Percentiles rank a stretch among this genome's conserved stretches.
Conservation (phyloP, 2,113 vertebrate genomes). For the Actenoides lindsayi region DNA sequence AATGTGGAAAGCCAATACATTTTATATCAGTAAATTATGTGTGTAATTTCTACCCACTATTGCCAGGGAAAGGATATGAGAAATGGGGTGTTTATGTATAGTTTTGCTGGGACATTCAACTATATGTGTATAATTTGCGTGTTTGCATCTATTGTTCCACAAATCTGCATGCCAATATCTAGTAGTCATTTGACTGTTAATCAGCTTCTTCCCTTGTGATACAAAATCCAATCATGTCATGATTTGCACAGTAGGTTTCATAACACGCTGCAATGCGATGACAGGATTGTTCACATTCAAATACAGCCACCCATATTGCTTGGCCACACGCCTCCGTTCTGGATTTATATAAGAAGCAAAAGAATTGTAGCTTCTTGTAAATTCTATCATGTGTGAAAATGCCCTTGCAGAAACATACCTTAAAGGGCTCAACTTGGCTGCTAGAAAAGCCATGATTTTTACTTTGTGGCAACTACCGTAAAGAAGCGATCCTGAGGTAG, state of each 20-base stretch:
- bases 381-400: not conserved
- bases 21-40: not conserved
- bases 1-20: not conserved
- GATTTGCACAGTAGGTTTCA: not conserved
- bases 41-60: not conserved
- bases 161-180: not conserved
- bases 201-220: not conserved
- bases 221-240: not conserved
- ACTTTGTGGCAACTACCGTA: not conserved
- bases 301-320: not conserved
- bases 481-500: not conserved
- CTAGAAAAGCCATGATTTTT: not conserved
- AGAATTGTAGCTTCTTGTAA: not conserved
- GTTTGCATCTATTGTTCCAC: not conserved
- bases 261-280: not conserved
- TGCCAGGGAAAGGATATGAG: not conserved
- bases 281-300: not conserved
- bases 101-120: not conserved
- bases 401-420: not conserved
- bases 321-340: not conserved
- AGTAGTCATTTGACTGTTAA: not conserved
- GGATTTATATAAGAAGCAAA: not conserved
- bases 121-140: not conserved
- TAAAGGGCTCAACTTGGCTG: not conserved
- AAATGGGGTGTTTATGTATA: not conserved